Evolutionary conservation across 2,888 invertebrate species (phyloP), one percentile per base, ranked within the genome.

Genomic region (Perithous albicinctus): DNA sequence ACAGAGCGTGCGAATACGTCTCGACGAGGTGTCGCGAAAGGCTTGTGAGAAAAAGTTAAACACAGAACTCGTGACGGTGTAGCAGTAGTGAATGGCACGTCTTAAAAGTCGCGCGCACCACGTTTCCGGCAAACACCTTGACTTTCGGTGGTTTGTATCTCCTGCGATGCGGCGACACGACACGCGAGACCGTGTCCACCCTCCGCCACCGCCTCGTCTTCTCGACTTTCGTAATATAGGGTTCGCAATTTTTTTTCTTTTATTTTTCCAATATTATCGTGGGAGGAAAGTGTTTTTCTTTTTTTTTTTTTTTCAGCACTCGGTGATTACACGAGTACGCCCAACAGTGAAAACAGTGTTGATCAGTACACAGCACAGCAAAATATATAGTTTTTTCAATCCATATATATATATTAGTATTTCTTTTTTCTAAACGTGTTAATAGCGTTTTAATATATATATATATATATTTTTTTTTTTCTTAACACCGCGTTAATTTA

Each of bases 91-190:
- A 64, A 80, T 61, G 73, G 56, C 69, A 12, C 41, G 72, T 74
- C 59, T 74, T 56, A 70, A 32, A 63, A 75, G 75, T 70, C 82
- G 48, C 66, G 74, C 78, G 82, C 80, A 82, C 76, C 79, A 81
- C 80, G 83, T 81, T 85, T 84, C 86, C 84, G 88, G 86, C 86
- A 87, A 87, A 85, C 86, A 88, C 85, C 88, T 85, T 88, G 86
- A 80, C 48, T 69, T 38, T 20, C 51, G 23, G 18, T 18, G 15
- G 6, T 15, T 15, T 15, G 6, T 32, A 18, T 32, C 32, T 15
- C 32, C 32, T 10, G 20, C 51, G 51, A 20, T 12, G 61, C 63
- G 64, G 38, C 26, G 41, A 59, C 35, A 70, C 64, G 70, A 78
- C 64, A 67, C 77, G 80, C 80, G 77, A 81, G 64, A 26, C 46